Percentiles rank a stretch among this genome's conserved stretches.
Conservation (phyloP, 2,888 invertebrate genomes). For the Diarsia mendica region DNA sequence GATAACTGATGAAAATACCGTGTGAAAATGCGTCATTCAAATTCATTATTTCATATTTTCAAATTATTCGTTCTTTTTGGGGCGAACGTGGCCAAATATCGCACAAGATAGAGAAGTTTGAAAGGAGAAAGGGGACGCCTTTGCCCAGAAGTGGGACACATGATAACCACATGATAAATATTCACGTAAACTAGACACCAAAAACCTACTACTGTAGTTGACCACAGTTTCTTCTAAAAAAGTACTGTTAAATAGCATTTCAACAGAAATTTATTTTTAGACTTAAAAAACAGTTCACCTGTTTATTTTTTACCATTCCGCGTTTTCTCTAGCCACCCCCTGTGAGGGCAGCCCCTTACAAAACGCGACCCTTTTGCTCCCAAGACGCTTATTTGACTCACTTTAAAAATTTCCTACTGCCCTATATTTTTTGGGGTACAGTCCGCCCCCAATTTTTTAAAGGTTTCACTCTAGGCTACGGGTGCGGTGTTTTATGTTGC, state of each 20-base stretch:
- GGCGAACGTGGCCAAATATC: too few relatives aligned
- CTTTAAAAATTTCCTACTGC: conserved; percentile 81
- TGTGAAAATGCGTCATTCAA: not conserved
- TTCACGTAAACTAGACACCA: not conserved
- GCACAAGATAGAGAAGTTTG: too few relatives aligned
- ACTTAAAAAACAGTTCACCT: not conserved
- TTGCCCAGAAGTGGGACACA: too few relatives aligned
- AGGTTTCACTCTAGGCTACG: conserved; percentile 34
- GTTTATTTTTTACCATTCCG: conserved; percentile 32
- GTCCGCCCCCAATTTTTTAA: conserved; percentile 49
- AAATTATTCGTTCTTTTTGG: too few relatives aligned
- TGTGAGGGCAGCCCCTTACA: conserved; percentile 63
- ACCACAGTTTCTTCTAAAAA: not conserved
- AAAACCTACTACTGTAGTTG: not conserved
- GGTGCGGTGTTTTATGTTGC: conserved; percentile 31
- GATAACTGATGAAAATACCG: not conserved
- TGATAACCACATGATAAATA: too few relatives aligned
- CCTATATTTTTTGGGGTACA: conserved; percentile 73
- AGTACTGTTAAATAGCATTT: not conserved
- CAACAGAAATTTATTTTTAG: not conserved
- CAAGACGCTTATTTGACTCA: conserved; percentile 79
- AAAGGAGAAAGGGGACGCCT: too few relatives aligned
- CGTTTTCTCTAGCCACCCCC: conserved; percentile 66
- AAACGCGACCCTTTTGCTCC: conserved; percentile 79
- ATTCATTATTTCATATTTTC: too few relatives aligned